Percentiles rank a stretch among this genome's conserved stretches.
Conservation (phyloP, 2,113 vertebrate genomes). For the Pelecanoides urinatrix region DNA sequence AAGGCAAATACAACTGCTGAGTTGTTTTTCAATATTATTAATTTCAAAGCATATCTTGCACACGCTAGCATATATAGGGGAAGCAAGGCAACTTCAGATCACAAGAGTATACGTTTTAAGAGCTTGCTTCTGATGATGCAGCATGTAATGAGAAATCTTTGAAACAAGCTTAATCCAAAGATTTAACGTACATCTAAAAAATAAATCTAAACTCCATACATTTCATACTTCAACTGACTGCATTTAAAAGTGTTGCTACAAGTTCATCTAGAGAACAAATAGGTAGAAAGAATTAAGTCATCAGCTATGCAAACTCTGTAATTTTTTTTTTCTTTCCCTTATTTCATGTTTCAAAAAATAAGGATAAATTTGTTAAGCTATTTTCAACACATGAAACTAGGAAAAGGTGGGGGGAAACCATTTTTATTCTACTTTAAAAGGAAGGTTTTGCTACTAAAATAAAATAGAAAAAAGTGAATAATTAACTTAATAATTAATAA, state of each 20-base stretch:
- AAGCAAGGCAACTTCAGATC: constrained; percentile 40
- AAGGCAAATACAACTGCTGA: constrained; percentile 65
- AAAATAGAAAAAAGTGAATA: not conserved
- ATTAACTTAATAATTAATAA: not conserved
- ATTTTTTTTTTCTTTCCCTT: not conserved
- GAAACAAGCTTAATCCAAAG: constrained; percentile 42
- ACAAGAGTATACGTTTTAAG: constrained; percentile 33
- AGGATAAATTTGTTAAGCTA: not conserved
- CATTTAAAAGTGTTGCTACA: not conserved
- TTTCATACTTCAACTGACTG: not conserved
- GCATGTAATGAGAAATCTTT: constrained; percentile 16
- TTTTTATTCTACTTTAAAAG: not conserved
- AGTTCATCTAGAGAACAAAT: not conserved
- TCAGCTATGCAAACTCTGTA: not conserved
- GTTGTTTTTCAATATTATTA: constrained; percentile 70
- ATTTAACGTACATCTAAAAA: constrained; percentile 17
- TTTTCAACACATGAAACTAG: not conserved
- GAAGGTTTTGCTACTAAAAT: not conserved
- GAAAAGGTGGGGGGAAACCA: not conserved
- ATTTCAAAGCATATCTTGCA: constrained; percentile 59
- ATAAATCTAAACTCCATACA: not conserved
- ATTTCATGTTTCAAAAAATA: not conserved
- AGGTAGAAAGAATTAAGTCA: not conserved
- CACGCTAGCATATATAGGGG: constrained; percentile 22
- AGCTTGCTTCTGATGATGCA: constrained; percentile 36